phyloP scores from a whole-genome alignment of 2,888 invertebrate species.

The Nesidiocoris tenuis region DNA sequence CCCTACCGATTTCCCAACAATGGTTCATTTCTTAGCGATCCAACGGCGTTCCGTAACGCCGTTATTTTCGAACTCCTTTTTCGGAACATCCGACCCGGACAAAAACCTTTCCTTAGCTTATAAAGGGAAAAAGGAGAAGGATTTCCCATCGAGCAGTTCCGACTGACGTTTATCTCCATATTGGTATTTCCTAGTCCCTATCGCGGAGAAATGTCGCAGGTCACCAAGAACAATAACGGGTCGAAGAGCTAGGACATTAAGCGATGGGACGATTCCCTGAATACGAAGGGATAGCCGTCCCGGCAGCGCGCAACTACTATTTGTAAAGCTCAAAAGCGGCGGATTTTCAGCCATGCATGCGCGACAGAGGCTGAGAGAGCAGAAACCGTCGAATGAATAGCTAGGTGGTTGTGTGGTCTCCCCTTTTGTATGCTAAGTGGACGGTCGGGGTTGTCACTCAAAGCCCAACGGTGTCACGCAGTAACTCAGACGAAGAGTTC shows the following conservation, averaged over 20 bases:
- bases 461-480: conserved; percentile 41
- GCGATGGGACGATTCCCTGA: not conserved
- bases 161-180: too few relatives aligned
- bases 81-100: too few relatives aligned
- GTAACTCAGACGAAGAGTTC: conserved; percentile 33
- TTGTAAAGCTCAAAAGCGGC: conserved; percentile 39
- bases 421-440: conserved; percentile 42
- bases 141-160: too few relatives aligned
- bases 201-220: not conserved
- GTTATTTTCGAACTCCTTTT: too few relatives aligned
- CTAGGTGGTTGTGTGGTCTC: conserved; percentile 41
- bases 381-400: conserved; percentile 36
- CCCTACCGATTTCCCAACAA: too few relatives aligned
- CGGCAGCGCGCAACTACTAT: conserved; percentile 25
- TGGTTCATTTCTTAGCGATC: too few relatives aligned
- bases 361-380: not conserved
- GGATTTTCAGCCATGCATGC: conserved; percentile 1
- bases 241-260: not conserved
- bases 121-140: too few relatives aligned
- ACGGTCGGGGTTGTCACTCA: conserved; percentile 41
- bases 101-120: too few relatives aligned
- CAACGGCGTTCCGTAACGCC: too few relatives aligned
- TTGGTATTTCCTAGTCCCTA: not conserved
- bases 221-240: not conserved
- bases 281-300: not conserved